Conservation (phyloP, 92 coral and sea anemone species). For the Parazoanthus darwini region DNA sequence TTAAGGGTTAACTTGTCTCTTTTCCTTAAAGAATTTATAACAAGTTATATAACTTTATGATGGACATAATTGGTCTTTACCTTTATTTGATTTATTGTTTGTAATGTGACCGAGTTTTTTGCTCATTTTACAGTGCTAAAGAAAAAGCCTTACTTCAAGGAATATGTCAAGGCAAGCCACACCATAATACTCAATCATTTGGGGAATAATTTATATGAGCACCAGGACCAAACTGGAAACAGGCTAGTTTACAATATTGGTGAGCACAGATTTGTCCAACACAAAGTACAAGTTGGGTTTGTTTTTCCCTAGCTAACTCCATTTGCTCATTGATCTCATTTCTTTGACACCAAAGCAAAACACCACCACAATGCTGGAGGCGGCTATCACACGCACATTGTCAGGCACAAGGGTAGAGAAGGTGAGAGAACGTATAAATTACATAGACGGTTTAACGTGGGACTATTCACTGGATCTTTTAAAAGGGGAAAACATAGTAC, state of each 20-base stretch:
- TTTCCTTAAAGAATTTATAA: too few species aligned
- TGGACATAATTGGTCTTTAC: too few species aligned
- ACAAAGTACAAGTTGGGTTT: too few species aligned
- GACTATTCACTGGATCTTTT: not conserved
- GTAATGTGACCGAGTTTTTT: not conserved
- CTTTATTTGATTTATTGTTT: not conserved
- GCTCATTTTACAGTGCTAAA: not conserved
- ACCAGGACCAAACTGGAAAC: slow-evolving; percentile 56
- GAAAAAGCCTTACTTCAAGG: slow-evolving; percentile 4
- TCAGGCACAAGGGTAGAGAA: slow-evolving; percentile 8
- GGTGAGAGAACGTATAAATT: not conserved
- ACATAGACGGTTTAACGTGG: too few species aligned
- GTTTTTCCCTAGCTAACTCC: not conserved
- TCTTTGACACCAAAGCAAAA: not conserved
- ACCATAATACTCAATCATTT: slow-evolving; percentile 64
- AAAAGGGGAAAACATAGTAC: not conserved
- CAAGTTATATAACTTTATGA: too few species aligned
- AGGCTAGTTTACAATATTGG: slow-evolving; percentile 50
- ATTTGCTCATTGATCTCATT: not conserved
- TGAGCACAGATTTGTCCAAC: slow-evolving; percentile 26
- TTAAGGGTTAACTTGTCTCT: too few species aligned
- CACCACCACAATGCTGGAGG: not conserved
- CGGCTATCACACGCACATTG: slow-evolving; percentile 5
- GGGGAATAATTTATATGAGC: slow-evolving; percentile 51
- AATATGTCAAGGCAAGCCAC: slow-evolving; percentile 25